Evolutionary conservation across 2,113 vertebrate species (phyloP).

Genomic region (Hirundichthys speculiger): DNA sequence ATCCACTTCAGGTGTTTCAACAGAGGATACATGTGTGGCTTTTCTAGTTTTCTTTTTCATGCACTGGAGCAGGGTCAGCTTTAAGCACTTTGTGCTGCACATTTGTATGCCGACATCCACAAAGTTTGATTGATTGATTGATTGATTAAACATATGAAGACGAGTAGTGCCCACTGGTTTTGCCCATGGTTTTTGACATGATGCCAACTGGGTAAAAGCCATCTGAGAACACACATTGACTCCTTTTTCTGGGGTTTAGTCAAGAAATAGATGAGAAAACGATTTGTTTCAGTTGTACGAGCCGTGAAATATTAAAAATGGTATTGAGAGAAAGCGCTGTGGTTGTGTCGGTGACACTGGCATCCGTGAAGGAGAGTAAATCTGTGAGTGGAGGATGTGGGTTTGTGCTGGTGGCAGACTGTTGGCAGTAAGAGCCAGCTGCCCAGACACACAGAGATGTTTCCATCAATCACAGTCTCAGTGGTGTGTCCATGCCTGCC

Average conservation of each 20-base stretch:
- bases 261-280: background rate
- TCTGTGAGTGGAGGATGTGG: conserved; percentile 23
- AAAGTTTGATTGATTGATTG: too few relatives aligned
- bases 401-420: conserved; percentile 45
- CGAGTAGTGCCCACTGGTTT: background rate
- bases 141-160: background rate
- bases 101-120: background rate
- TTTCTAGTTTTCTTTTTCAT: too few relatives aligned
- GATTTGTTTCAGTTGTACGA: background rate
- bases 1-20: too few relatives aligned
- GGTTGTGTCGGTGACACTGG: too few relatives aligned
- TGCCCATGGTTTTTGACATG: background rate
- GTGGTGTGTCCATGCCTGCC: conserved; percentile 38
- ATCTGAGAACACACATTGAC: conserved; percentile 19
- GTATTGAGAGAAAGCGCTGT: background rate
- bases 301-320: conserved; percentile 17
- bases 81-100: too few relatives aligned
- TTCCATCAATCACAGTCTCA: conserved; percentile 63
- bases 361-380: conserved; percentile 3
- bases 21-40: too few relatives aligned
- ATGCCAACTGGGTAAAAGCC: background rate
- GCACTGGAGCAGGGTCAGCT: background rate
- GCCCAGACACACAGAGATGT: conserved; percentile 31
- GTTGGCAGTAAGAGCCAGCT: conserved; percentile 35
- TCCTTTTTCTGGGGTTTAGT: conserved; percentile 11